Percentiles rank a stretch among this genome's conserved stretches.
phyloP scores from a whole-genome alignment of 2,888 invertebrate genomes.

The Lepidonotus clava region DNA sequence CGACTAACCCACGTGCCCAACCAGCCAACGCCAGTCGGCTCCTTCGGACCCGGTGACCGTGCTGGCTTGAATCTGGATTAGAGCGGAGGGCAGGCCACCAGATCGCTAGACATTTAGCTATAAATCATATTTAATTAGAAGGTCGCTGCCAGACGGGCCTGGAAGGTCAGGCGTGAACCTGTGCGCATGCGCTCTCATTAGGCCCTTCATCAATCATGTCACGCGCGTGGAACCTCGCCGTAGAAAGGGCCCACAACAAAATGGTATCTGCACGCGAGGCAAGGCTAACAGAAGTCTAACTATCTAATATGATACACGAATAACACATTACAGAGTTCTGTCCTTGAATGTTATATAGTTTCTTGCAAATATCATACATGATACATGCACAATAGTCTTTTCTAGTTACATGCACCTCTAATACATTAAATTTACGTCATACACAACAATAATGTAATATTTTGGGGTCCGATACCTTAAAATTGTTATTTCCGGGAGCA shows the following conservation, averaged over 20 bases:
- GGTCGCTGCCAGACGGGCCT: background rate
- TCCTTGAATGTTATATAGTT: too few relatives aligned
- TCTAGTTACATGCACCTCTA: too few relatives aligned
- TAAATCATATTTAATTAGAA: conserved; percentile 44
- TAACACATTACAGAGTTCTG: too few relatives aligned
- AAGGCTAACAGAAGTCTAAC: too few relatives aligned
- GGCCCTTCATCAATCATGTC: conserved; percentile 19
- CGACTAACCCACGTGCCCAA: too few relatives aligned
- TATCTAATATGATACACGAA: too few relatives aligned
- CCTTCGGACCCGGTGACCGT: background rate
- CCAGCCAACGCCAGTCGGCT: background rate
- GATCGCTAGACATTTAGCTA: conserved; percentile 26
- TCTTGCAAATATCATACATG: too few relatives aligned
- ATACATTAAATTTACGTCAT: too few relatives aligned
- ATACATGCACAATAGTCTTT: too few relatives aligned
- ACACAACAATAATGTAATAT: too few relatives aligned
- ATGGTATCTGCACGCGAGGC: conserved; percentile 12
- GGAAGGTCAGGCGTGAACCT: conserved; percentile 33
- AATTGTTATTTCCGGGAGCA: too few relatives aligned
- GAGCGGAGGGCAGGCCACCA: background rate
- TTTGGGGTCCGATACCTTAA: too few relatives aligned
- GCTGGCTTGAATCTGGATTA: background rate
- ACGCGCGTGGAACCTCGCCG: background rate
- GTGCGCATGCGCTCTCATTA: conserved; percentile 15
- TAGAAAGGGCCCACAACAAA: background rate